Percentiles rank a stretch among this genome's conserved stretches.
Conservation (phyloP, 2,113 vertebrate species). For the Tetrax tetrax region DNA sequence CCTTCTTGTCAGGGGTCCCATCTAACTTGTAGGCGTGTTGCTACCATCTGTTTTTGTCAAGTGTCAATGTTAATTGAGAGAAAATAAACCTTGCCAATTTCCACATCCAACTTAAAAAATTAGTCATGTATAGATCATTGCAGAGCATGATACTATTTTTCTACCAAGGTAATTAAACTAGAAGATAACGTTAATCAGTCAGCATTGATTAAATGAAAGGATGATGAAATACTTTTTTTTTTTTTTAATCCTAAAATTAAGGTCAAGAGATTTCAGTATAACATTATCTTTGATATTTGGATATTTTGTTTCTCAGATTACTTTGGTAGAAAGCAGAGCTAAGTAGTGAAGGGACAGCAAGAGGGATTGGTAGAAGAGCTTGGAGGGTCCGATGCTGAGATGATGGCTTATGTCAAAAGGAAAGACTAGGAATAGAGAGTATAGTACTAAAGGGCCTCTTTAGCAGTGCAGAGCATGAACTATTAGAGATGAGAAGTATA, state of each 20-base stretch:
- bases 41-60: neutral
- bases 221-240: neutral
- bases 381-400: neutral
- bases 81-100: neutral
- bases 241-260: neutral
- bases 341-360: neutral
- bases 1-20: neutral
- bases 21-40: neutral
- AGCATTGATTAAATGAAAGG: conserved; percentile 2
- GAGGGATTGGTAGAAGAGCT: neutral
- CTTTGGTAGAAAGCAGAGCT: neutral
- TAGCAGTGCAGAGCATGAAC: neutral
- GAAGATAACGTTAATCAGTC: neutral
- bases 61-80: neutral
- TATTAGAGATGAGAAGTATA: neutral
- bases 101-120: neutral
- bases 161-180: neutral
- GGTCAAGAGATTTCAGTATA: neutral
- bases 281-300: neutral
- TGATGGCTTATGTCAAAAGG: neutral
- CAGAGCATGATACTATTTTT: neutral
- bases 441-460: neutral
- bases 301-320: neutral
- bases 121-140: neutral
- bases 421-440: neutral